A percentile compares a stretch with the other conserved stretches of the same genome.
Evolutionary conservation across 2,113 vertebrate genomes (phyloP).

Genomic region (Muntiacus reevesi): DNA sequence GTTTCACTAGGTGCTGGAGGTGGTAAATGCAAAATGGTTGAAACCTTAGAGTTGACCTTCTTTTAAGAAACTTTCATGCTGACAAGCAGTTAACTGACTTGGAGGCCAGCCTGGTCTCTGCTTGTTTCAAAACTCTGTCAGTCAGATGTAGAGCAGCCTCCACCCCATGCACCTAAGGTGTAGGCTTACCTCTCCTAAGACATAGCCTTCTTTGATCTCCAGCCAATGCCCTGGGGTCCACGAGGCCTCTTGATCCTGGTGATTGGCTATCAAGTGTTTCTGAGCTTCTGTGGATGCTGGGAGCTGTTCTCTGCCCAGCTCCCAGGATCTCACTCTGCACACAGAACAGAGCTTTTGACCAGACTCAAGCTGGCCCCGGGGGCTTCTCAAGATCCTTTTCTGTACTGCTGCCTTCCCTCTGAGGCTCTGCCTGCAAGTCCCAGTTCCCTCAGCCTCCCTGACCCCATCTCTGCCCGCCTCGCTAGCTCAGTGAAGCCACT

Average conservation of each 20-base stretch:
- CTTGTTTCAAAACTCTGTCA: background rate
- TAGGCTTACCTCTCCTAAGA: background rate
- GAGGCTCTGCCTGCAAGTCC: background rate
- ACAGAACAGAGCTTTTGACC: background rate
- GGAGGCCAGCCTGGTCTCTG: background rate
- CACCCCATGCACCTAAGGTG: background rate
- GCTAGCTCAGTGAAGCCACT: background rate
- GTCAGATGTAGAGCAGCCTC: background rate
- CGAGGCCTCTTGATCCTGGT: background rate
- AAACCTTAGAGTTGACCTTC: background rate
- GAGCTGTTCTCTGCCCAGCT: no score
- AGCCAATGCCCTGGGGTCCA: background rate
- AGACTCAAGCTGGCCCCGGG: background rate
- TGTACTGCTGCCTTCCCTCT: background rate
- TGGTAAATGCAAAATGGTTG: background rate
- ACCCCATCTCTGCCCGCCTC: background rate
- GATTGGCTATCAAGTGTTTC: background rate
- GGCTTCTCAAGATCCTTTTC: no score
- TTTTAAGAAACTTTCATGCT: background rate
- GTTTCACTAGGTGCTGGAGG: background rate
- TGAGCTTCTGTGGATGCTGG: background rate
- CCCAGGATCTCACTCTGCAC: background rate
- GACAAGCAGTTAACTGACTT: background rate
- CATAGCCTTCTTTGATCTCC: accelerated
- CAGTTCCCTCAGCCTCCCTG: background rate